These are phyloP conservation scores for Syrrhaptes paradoxus DNA, from an alignment of 2,113 vertebrate species.

Conservation along the genomic window DNA sequence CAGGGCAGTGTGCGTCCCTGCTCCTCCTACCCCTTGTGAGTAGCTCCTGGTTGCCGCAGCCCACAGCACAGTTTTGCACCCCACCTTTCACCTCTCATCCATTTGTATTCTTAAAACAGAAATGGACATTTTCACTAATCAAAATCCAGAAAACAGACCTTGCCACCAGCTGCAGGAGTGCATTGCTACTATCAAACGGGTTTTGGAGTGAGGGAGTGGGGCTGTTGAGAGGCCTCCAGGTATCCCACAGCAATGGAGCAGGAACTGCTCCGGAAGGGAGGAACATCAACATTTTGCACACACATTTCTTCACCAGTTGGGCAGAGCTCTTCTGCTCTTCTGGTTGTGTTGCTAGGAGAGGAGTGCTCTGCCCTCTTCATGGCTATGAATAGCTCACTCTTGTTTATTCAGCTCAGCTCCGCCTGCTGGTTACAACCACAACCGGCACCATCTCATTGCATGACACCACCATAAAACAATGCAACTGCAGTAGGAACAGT, in stretches of 20 bases:
- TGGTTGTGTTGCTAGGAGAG: constrained; percentile 73
- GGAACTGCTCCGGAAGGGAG: background rate
- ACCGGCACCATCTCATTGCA: constrained; percentile 48
- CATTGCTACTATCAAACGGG: background rate
- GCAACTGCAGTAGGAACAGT: background rate
- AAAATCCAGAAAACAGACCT: background rate
- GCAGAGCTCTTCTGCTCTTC: constrained; percentile 58
- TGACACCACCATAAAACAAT: constrained; percentile 47
- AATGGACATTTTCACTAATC: background rate
- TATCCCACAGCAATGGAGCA: background rate
- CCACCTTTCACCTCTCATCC: background rate
- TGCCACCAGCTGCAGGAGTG: rapidly evolving
- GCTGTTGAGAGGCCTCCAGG: background rate
- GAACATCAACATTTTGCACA: background rate
- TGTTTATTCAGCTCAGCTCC: constrained; percentile 68
- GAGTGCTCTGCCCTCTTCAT: constrained; percentile 58
- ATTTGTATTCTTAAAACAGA: background rate
- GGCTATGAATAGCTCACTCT: constrained; percentile 65
- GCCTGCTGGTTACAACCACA: constrained; percentile 69
- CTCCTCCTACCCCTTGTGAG: background rate
- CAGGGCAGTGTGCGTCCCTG: rapidly evolving
- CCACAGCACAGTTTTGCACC: rapidly evolving
- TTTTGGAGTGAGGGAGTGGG: background rate
- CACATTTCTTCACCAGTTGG: constrained; percentile 24
- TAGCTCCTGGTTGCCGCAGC: rapidly evolving